phyloP scores from a whole-genome alignment of 2,888 invertebrate genomes.

The Omphaloscelis lunosa region DNA sequence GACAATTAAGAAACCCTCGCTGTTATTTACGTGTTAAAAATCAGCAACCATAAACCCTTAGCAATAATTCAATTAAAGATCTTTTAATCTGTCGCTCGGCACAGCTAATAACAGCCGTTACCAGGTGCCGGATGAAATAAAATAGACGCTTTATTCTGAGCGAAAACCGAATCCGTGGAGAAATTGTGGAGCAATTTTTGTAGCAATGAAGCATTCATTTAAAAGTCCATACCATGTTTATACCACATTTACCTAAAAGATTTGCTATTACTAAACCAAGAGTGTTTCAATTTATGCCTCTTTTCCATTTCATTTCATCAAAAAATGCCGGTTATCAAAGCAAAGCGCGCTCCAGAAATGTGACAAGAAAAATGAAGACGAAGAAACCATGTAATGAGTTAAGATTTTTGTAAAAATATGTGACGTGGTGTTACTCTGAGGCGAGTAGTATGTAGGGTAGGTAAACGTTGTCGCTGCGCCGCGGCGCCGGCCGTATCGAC shows the following conservation, averaged over 20 bases:
- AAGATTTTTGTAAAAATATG: conserved; percentile 63
- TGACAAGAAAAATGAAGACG: conserved; percentile 30
- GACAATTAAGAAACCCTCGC: background rate
- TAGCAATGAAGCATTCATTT: conserved; percentile 15
- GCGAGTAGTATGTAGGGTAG: conserved; percentile 76
- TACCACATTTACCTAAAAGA: too few species aligned
- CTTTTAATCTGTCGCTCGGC: conserved; percentile 26
- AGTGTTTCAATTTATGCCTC: background rate
- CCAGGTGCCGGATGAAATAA: conserved; percentile 49
- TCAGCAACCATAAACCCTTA: conserved; percentile 26
- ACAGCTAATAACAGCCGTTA: conserved; percentile 49
- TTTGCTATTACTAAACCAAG: background rate
- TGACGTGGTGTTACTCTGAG: conserved; percentile 66
- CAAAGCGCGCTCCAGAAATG: conserved; percentile 11
- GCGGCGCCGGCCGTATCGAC: conserved; percentile 88
- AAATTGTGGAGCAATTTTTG: conserved; percentile 32
- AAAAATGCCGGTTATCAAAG: conserved; percentile 7
- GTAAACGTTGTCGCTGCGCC: conserved; percentile 81
- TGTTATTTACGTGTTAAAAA: background rate
- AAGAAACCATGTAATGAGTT: conserved; percentile 46
- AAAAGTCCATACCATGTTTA: background rate
- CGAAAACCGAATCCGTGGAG: conserved; percentile 30
- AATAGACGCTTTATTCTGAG: conserved; percentile 50
- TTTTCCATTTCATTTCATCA: background rate
- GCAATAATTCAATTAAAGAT: conserved; percentile 45